Base-by-base conservation (phyloP, 2,797 vertebrate genomes). In the Gallirallus australis region DNA sequence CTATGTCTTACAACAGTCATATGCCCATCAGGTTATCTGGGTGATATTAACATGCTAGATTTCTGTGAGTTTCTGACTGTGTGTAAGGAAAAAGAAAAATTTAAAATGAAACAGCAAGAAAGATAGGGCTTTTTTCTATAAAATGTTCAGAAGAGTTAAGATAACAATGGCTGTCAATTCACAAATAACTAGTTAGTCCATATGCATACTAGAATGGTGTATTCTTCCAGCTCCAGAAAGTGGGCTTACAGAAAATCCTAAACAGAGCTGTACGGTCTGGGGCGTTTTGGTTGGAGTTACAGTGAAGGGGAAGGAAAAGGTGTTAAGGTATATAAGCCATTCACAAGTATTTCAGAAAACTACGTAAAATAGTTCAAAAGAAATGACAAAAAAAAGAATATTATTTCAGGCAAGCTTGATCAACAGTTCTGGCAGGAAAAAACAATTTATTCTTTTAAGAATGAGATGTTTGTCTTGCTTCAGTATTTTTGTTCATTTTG, bases 201-300 rank as follows among this genome's bases (percentile, higher is more conserved):
- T 31, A 45, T n/a, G 15, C 31, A 56, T 31, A 24, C 24, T 35
- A 56, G 21, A 80, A 86, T 23, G 7, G 10, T 59, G 65, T 66
- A 27, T 54, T 76, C 11, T 78, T 91, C 50, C 56, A 35, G 48
- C 39, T 77, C 23, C 24, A 47, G 19, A 64, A n/a, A 7, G 25
- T 48, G 31, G 25, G 12, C 4, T 85, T 61, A 47, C 15, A 66
- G 35, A 68, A 77, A 87, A 15, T 33, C 39, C 31, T 78, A 63
- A 45, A 61, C 6, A 87, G 19, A 61, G 8, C 7, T 65, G 21
- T 5, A 61, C 16, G 60, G 31, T 56, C 37, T 19, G 8, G 8
- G 13, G 1, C 0, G 1, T 56, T 80, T 56, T 18, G 4, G 2
- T 27, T 88, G 39, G 17, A 20, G 5, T 45, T 48, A 31, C 6